These are phyloP conservation scores for Deilephila porcellus DNA, from an alignment of 2,888 invertebrate species.

Conservation along the genomic window DNA sequence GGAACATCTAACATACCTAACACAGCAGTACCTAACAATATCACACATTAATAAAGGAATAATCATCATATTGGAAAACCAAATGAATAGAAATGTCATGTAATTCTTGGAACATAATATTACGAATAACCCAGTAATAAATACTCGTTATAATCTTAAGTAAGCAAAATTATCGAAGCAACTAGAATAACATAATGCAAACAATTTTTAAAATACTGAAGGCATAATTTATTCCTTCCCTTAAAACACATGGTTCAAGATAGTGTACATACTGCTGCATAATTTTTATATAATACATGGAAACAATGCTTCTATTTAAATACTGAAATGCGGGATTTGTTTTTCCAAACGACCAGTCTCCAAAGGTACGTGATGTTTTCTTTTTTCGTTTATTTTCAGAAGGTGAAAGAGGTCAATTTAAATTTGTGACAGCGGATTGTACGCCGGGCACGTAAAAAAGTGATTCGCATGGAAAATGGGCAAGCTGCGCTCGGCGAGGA, in stretches of 20 bases:
- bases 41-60: too few relatives aligned
- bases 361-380: neutral
- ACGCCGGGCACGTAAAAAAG: slow-evolving; percentile 54
- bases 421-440: slow-evolving; percentile 39
- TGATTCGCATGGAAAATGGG: slow-evolving; percentile 53
- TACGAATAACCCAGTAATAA: too few relatives aligned
- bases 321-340: neutral
- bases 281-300: neutral
- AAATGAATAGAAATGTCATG: too few relatives aligned
- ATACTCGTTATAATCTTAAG: too few relatives aligned
- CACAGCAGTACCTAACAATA: too few relatives aligned
- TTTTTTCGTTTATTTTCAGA: slow-evolving; percentile 6
- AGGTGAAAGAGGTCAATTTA: slow-evolving; percentile 39
- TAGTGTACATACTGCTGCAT: neutral
- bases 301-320: neutral
- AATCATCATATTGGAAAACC: too few relatives aligned
- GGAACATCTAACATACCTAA: neutral
- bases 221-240: too few relatives aligned
- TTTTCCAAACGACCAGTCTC: neutral
- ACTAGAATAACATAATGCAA: too few relatives aligned
- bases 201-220: too few relatives aligned
- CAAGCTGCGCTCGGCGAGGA: slow-evolving; percentile 42
- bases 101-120: too few relatives aligned
- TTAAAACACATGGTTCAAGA: neutral
- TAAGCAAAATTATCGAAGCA: too few relatives aligned